Conservation (phyloP, 2,113 vertebrate genomes). For the Colossoma macropomum region DNA sequence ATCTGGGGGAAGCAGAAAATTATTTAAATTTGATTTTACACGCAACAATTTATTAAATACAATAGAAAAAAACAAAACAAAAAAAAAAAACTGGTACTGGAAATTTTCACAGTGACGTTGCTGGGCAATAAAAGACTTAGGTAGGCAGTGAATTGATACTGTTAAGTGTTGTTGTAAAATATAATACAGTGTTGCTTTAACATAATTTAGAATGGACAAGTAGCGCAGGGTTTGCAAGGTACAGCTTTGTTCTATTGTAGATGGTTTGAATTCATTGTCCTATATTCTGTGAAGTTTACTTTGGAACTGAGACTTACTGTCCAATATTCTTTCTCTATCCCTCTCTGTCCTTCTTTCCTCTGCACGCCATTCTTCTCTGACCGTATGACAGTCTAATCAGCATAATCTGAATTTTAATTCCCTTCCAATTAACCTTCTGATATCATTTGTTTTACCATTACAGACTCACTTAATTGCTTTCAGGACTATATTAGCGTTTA, state of each 20-base stretch:
- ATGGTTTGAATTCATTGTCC: neutral
- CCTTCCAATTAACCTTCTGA: constrained; percentile 77
- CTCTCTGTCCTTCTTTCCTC: constrained; percentile 31
- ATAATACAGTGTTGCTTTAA: too few relatives aligned
- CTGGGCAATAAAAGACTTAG: too few relatives aligned
- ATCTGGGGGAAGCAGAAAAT: too few relatives aligned
- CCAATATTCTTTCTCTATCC: constrained; percentile 14
- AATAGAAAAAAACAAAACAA: too few relatives aligned
- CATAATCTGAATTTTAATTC: constrained; percentile 76
- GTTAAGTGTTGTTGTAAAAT: too few relatives aligned
- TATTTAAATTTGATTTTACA: too few relatives aligned
- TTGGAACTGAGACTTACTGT: neutral
- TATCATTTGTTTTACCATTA: constrained; percentile 78
- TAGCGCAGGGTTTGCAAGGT: neutral
- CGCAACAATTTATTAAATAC: too few relatives aligned
- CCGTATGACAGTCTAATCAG: constrained; percentile 66
- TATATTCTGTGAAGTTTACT: constrained; percentile 7
- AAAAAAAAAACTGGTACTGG: too few relatives aligned
- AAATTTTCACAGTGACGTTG: too few relatives aligned
- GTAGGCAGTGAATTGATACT: too few relatives aligned
- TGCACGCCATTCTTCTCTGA: constrained; percentile 21
- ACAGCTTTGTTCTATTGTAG: neutral
- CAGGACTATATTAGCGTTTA: constrained; percentile 74
- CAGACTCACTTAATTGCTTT: constrained; percentile 72
- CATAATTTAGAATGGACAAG: too few relatives aligned